phyloP scores from a whole-genome alignment of 2,797 vertebrate genomes.

The Rhinichthys osculus region DNA sequence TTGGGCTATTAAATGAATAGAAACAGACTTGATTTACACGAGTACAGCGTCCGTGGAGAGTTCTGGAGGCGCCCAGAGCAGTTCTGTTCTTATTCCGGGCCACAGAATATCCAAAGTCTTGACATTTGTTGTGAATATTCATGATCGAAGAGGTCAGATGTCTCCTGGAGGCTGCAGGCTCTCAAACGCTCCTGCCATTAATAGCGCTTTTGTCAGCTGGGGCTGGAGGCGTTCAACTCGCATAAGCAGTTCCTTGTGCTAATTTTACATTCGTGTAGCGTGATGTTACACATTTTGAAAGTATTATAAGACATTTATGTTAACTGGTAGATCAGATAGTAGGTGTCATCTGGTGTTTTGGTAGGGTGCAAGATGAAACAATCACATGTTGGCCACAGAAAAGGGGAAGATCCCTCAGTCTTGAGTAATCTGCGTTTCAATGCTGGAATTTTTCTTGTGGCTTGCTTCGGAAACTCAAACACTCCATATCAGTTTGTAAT shows the following conservation, averaged over 20 bases:
- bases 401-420: background rate
- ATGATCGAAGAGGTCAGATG: conserved; percentile 15
- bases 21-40: background rate
- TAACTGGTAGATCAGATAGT: background rate
- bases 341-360: conserved; percentile 3
- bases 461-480: background rate
- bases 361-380: background rate
- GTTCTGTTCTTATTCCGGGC: conserved; percentile 21
- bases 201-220: conserved; percentile 17
- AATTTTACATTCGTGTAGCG: background rate
- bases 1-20: background rate
- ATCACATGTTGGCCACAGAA: background rate
- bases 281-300: background rate
- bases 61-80: conserved; percentile 24
- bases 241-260: background rate
- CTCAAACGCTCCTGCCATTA: conserved; percentile 28
- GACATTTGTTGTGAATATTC: conserved; percentile 14
- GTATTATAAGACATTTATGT: background rate
- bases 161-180: conserved; percentile 19
- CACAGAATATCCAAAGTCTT: background rate
- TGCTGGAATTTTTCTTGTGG: background rate
- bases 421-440: background rate
- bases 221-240: conserved; percentile 1
- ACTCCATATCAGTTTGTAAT: conserved; percentile 2
- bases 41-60: background rate